Conservation (phyloP, 2,888 invertebrate species). For the Drosophila lacicola region DNA sequence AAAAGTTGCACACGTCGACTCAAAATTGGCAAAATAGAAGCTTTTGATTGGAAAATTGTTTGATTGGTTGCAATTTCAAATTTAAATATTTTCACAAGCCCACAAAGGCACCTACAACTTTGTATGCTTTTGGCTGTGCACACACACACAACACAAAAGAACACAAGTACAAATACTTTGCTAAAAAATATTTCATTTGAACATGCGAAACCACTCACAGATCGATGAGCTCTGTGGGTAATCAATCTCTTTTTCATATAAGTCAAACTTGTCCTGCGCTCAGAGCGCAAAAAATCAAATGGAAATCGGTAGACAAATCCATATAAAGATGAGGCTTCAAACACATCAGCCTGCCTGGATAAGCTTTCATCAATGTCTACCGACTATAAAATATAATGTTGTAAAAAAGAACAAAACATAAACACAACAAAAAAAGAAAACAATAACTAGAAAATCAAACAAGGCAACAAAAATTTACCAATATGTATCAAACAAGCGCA, state of each 20-base stretch:
- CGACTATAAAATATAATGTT: slow-evolving; percentile 53
- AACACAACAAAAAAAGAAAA: slow-evolving; percentile 39
- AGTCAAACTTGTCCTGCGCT: slow-evolving; percentile 70
- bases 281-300: slow-evolving; percentile 49
- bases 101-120: slow-evolving; percentile 50
- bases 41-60: slow-evolving; percentile 80
- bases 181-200: slow-evolving; percentile 51
- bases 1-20: slow-evolving; percentile 73
- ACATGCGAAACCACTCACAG: slow-evolving; percentile 80
- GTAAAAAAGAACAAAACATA: slow-evolving; percentile 30
- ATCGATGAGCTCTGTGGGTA: slow-evolving; percentile 53
- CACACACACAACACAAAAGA: slow-evolving; percentile 13
- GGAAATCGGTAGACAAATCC: slow-evolving; percentile 26
- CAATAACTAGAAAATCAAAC: slow-evolving; percentile 35
- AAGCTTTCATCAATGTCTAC: slow-evolving; percentile 57
- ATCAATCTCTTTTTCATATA: slow-evolving; percentile 77
- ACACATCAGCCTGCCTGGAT: slow-evolving; percentile 18
- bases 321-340: slow-evolving; percentile 47
- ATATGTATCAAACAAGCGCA: slow-evolving; percentile 18
- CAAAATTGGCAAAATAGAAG: slow-evolving; percentile 74
- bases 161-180: slow-evolving; percentile 16
- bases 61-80: slow-evolving; percentile 80
- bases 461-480: slow-evolving; percentile 44
- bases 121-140: slow-evolving; percentile 19
- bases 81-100: slow-evolving; percentile 78